phyloP scores from a whole-genome alignment of 2,888 invertebrate species.

The Cecidostiba fungosa region DNA sequence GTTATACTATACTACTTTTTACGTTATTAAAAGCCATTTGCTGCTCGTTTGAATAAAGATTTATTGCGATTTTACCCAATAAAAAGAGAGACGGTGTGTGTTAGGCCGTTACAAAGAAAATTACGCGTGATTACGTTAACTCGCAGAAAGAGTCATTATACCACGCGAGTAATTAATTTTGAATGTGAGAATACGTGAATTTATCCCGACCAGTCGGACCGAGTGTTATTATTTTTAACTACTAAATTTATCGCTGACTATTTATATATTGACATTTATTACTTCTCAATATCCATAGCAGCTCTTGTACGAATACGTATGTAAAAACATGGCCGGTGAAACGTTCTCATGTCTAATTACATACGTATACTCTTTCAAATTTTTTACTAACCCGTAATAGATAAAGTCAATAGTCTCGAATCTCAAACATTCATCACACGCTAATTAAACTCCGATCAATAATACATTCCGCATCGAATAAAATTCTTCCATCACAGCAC shows the following conservation, averaged over 20 bases:
- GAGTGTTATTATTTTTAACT: no score
- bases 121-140: not conserved
- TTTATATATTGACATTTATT: not conserved
- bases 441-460: not conserved
- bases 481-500: not conserved
- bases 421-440: not conserved
- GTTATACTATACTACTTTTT: no score
- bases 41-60: conserved; percentile 44
- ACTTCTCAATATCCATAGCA: conserved; percentile 28
- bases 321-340: conserved; percentile 48
- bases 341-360: conserved; percentile 42
- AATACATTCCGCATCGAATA: not conserved
- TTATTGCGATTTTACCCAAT: conserved; percentile 33
- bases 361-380: conserved; percentile 41
- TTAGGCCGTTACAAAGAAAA: not conserved
- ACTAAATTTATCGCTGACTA: not conserved
- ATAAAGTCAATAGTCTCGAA: not conserved
- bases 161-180: not conserved
- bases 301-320: not conserved
- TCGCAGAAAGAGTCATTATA: not conserved
- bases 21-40: not conserved
- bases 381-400: conserved; percentile 28
- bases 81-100: not conserved
- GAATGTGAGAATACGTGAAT: not conserved
- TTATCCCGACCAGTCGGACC: not conserved